Evolutionary conservation across 2,797 vertebrate genomes (phyloP), one percentile per base, ranked within the genome.

Genomic region (Acanthurus lineatus): DNA sequence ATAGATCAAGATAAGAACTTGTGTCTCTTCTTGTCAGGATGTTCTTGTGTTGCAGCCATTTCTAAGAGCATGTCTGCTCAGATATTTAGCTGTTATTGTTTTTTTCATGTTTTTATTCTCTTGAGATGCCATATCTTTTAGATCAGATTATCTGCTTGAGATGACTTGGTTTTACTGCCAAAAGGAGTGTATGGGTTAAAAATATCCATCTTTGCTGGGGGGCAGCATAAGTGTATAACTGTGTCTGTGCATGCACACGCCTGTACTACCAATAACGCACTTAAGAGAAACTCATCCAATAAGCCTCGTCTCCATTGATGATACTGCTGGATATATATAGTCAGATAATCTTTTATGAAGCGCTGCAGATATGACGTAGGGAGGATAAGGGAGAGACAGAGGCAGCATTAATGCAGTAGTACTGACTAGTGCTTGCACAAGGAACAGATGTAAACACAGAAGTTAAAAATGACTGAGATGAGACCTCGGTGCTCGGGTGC

Each of bases 321-420:
- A 89, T 91, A 89, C 82, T 66, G 72, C 73, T 88, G 92, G 88
- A 89, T 93, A 91, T 88, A 89, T 93, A 93, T 93, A 92, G 91
- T 84, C 63, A 54, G 85, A 92, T 94, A 90, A 93, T 93, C 91
- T 91, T 88, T 92, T 77, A 91, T 90, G 85, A 81, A 84, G 89
- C 63, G 79, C 83, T 86, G 87, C 87, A 90, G 87, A 89, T 88
- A 71, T 90, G 87, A 91, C 89, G 73, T 82, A 77, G 86, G 72
- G 61, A 75, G 86, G 83, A 88, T 67, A 79, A 91, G 82, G 42
- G 56, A 47, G 71, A 77, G 74, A 69, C 5, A 3, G 59, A 45
- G 69, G 76, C 6, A 3, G 84, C 14, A 4, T 69, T 82, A 85
- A 56, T 66, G 83, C 53, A 57, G 44, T 42, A n/a, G 51, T 62